Evolutionary conservation across 2,797 vertebrate genomes (phyloP).

Genomic region (Galago senegalensis): DNA sequence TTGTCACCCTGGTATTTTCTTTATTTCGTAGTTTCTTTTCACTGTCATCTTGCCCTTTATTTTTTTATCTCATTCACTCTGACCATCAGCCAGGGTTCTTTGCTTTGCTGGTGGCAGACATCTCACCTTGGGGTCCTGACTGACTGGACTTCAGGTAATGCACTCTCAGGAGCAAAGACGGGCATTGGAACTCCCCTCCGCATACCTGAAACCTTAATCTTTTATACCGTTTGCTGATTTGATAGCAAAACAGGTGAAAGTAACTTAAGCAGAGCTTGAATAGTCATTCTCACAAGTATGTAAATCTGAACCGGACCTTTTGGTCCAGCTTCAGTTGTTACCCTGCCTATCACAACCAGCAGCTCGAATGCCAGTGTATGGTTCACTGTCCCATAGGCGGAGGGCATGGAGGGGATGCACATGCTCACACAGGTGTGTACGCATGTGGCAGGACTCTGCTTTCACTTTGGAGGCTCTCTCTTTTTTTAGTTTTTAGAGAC

Average conservation of each 20-base stretch:
- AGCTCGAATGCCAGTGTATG: background rate
- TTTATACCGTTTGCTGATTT: background rate
- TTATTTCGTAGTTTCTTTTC: background rate
- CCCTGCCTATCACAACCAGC: background rate
- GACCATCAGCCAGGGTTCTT: background rate
- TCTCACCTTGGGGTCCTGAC: background rate
- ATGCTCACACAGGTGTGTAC: background rate
- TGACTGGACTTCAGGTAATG: background rate
- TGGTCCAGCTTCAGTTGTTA: background rate
- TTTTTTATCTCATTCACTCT: background rate
- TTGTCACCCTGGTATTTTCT: background rate
- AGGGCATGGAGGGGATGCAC: background rate
- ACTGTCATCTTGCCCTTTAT: background rate
- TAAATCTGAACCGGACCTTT: background rate
- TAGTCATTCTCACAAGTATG: too few relatives aligned
- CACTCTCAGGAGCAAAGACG: background rate
- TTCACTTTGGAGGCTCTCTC: background rate
- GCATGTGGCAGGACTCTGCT: background rate
- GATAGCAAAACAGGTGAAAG: background rate
- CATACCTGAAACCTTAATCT: background rate
- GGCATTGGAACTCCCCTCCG: background rate
- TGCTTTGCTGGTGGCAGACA: background rate
- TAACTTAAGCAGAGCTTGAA: background rate
- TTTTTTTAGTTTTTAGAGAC: too few relatives aligned
- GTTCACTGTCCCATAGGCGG: background rate